A percentile compares a stretch with the other conserved stretches of the same genome.
These are phyloP conservation scores for Epistrophella euchroma DNA, from an alignment of 2,888 invertebrate species.

Conservation along the genomic window DNA sequence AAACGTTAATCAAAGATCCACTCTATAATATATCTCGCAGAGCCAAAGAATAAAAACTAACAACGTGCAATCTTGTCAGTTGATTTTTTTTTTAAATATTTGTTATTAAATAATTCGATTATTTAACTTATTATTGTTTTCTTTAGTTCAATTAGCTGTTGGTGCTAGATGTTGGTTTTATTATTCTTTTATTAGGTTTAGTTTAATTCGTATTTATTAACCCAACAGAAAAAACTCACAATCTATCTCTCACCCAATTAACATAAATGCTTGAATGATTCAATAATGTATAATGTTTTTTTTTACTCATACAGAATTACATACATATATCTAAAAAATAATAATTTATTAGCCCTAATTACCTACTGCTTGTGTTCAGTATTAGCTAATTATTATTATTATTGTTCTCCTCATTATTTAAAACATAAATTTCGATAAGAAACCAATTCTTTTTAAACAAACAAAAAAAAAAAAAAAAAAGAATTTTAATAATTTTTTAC, in stretches of 20 bases:
- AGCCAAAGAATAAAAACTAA: slow-evolving; percentile 71
- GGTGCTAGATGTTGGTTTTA: slow-evolving; percentile 63
- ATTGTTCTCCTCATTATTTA: slow-evolving; percentile 73
- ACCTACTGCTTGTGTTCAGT: slow-evolving; percentile 81
- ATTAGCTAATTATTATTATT: slow-evolving; percentile 79
- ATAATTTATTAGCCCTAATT: slow-evolving; percentile 73
- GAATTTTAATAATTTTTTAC: slow-evolving; percentile 58
- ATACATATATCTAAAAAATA: slow-evolving; percentile 52
- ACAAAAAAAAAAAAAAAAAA: slow-evolving; percentile 27
- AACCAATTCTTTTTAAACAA: slow-evolving; percentile 73
- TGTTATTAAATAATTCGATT: slow-evolving; percentile 75
- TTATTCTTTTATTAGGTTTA: slow-evolving; percentile 61
- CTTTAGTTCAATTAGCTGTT: slow-evolving; percentile 69
- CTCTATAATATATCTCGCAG: slow-evolving; percentile 57
- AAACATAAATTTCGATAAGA: slow-evolving; percentile 79
- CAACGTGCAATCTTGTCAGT: slow-evolving; percentile 72
- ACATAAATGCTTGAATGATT: slow-evolving; percentile 47
- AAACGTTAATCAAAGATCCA: slow-evolving; percentile 10
- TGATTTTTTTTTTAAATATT: slow-evolving; percentile 47
- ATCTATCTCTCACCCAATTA: slow-evolving; percentile 49
- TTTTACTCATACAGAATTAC: slow-evolving; percentile 50
- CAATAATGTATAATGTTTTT: slow-evolving; percentile 44
- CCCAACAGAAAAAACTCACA: slow-evolving; percentile 52
- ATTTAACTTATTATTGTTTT: slow-evolving; percentile 74
- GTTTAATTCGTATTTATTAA: slow-evolving; percentile 37